phyloP scores from a whole-genome alignment of 2,113 vertebrate species.

The Ovibos moschatus region DNA sequence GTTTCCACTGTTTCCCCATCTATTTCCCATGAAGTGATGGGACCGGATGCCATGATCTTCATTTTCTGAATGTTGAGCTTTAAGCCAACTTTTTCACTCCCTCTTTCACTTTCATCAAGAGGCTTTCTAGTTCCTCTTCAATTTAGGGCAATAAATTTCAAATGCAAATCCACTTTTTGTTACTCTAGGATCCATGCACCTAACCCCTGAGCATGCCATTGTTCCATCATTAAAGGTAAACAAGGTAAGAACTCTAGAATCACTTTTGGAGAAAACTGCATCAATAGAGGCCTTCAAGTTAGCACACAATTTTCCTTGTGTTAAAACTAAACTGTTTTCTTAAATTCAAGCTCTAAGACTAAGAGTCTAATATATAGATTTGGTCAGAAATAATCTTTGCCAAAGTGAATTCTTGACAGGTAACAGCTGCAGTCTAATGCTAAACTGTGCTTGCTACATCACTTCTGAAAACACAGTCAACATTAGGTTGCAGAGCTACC shows the following conservation, averaged over 20 bases:
- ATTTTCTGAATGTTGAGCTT: too few relatives aligned
- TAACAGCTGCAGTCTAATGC: background rate
- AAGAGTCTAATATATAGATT: background rate
- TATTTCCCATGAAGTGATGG: too few relatives aligned
- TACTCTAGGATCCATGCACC: background rate
- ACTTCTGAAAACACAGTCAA: background rate
- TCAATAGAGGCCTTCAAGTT: background rate
- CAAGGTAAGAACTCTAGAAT: background rate
- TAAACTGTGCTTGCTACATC: background rate
- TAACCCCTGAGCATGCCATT: fast-evolving
- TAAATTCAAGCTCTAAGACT: background rate
- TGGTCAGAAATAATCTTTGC: background rate
- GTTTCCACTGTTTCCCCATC: too few relatives aligned
- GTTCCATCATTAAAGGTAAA: background rate
- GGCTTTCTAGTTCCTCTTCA: too few relatives aligned
- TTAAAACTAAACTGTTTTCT: background rate
- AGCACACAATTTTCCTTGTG: background rate
- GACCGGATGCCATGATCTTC: too few relatives aligned
- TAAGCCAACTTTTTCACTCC: too few relatives aligned
- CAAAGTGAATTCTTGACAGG: background rate
- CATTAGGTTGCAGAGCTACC: background rate
- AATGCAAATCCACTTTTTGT: background rate
- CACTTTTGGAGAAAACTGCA: background rate
- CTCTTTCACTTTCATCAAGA: too few relatives aligned
- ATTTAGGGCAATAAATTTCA: background rate